phyloP scores from a whole-genome alignment of 1,140 invertebrate species.

The Drosophila pectinifera region DNA sequence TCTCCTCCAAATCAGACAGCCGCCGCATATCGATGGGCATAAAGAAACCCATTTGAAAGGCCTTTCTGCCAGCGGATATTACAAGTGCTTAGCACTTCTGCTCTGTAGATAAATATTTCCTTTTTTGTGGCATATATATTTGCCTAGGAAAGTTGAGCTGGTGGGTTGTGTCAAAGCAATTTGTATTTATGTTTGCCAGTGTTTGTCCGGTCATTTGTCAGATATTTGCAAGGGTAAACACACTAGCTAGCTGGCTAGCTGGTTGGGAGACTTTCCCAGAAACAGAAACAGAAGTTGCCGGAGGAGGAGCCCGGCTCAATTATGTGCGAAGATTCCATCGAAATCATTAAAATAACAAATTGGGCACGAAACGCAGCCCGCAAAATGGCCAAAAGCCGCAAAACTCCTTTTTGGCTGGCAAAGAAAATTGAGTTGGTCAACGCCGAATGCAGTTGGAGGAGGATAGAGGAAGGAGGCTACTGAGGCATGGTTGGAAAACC shows the following conservation, averaged over 20 bases:
- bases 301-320: conserved; percentile 46
- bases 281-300: conserved; percentile 34
- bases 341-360: conserved; percentile 84
- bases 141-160: conserved; percentile 12
- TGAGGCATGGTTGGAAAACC: too few species aligned
- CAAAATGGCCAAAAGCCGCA: conserved; percentile 64
- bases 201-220: conserved; percentile 71
- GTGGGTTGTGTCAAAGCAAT: conserved; percentile 57
- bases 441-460: conserved; percentile 13
- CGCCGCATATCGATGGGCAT: conserved; percentile 22
- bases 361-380: conserved; percentile 70
- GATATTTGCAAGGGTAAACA: conserved; percentile 44
- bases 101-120: conserved; percentile 38
- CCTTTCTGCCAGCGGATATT: conserved; percentile 57
- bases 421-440: conserved; percentile 52
- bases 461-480: neutral
- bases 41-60: conserved; percentile 33
- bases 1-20: conserved; percentile 47
- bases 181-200: conserved; percentile 52
- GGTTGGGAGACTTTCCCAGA: conserved; percentile 30
- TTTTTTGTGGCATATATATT: conserved; percentile 13
- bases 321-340: conserved; percentile 74
- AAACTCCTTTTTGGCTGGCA: conserved; percentile 43
- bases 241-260: neutral
- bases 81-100: conserved; percentile 52